Evolutionary conservation across 2,113 vertebrate genomes (phyloP).

Genomic region (Monopterus albus): DNA sequence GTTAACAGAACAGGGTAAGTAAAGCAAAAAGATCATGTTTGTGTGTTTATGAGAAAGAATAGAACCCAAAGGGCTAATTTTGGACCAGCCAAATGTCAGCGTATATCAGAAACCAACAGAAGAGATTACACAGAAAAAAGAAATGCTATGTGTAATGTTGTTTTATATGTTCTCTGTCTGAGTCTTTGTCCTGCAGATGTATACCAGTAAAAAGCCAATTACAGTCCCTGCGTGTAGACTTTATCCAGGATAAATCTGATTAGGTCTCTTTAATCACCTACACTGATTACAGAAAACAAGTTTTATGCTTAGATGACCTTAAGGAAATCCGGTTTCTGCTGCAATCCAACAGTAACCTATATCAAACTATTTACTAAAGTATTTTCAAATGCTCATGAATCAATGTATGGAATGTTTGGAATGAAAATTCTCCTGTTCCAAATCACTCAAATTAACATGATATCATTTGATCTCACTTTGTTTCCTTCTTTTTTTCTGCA

Average conservation of each 20-base stretch:
- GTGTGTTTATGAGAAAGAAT: no score
- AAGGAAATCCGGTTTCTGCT: neutral
- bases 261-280: neutral
- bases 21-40: neutral
- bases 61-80: neutral
- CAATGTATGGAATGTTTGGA: slow-evolving; percentile 4
- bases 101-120: neutral
- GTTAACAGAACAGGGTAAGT: neutral
- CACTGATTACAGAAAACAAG: neutral
- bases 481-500: slow-evolving; percentile 1
- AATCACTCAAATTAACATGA: slow-evolving; percentile 24
- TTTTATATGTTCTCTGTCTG: neutral
- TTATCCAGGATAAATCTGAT: neutral
- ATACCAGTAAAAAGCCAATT: neutral
- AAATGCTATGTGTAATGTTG: neutral
- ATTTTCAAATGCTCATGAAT: neutral
- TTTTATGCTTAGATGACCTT: neutral
- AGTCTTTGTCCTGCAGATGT: no score
- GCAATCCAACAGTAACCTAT: neutral
- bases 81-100: neutral
- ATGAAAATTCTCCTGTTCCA: neutral
- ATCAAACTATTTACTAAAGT: neutral
- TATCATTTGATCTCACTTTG: neutral
- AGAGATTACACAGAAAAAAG: neutral
- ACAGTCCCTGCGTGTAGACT: neutral